Percentiles rank a stretch among this genome's conserved stretches.
phyloP scores from a whole-genome alignment of 2,888 invertebrate genomes.

The Protonemura montana region DNA sequence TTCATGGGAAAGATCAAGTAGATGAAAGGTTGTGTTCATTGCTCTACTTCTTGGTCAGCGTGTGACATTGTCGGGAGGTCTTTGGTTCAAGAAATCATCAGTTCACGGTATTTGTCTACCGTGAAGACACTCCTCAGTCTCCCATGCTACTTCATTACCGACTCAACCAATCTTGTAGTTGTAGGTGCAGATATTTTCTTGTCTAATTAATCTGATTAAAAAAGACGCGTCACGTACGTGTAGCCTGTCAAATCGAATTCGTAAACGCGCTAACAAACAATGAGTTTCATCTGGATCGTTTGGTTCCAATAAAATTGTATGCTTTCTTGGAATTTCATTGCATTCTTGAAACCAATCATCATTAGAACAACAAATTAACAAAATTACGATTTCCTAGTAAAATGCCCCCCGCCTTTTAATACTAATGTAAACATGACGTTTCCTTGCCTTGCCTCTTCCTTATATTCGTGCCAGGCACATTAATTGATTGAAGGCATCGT shows the following conservation, averaged over 20 bases:
- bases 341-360: not conserved
- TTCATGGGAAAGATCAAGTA: not conserved
- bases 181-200: too few relatives aligned
- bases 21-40: not conserved
- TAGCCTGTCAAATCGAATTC: not conserved
- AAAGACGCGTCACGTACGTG: too few relatives aligned
- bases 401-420: not conserved
- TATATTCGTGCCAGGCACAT: not conserved
- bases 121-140: too few relatives aligned
- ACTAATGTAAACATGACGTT: not conserved
- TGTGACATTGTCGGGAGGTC: too few relatives aligned
- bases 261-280: not conserved
- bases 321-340: not conserved
- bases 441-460: not conserved
- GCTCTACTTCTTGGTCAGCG: too few relatives aligned
- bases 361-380: not conserved
- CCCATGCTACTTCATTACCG: too few relatives aligned
- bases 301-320: not conserved
- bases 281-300: not conserved
- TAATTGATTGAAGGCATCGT: not conserved
- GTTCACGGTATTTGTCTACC: too few relatives aligned
- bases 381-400: not conserved
- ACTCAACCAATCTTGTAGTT: too few relatives aligned
- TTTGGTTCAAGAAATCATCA: too few relatives aligned
- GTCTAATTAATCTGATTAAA: too few relatives aligned